Evolutionary conservation across 2,888 invertebrate species (phyloP).

Genomic region (Heterodera filipjevi): DNA sequence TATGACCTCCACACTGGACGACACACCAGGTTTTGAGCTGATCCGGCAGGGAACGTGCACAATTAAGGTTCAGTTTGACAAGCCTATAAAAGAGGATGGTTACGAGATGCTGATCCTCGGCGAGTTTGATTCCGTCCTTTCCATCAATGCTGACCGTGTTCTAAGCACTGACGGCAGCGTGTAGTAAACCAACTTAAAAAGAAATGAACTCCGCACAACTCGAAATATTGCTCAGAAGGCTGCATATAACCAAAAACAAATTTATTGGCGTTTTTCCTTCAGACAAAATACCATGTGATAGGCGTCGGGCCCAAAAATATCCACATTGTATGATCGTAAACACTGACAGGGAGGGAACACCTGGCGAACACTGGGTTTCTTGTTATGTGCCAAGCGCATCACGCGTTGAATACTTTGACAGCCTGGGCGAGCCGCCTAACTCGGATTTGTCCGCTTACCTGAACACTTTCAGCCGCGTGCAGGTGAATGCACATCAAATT

Average conservation of each 20-base stretch:
- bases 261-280: conserved; percentile 17
- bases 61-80: background rate
- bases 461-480: background rate
- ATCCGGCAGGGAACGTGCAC: conserved; percentile 12
- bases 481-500: background rate
- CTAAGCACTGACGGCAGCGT: conserved; percentile 21
- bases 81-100: conserved; percentile 1
- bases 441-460: background rate
- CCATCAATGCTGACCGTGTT: conserved; percentile 23
- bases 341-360: conserved; percentile 5
- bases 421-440: background rate
- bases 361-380: conserved; percentile 17
- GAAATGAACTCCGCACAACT: conserved; percentile 15
- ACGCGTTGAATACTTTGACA: conserved; percentile 11
- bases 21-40: background rate
- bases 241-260: background rate
- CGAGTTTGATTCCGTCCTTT: conserved; percentile 19
- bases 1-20: conserved; percentile 8
- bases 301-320: background rate
- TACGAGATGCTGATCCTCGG: background rate
- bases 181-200: background rate
- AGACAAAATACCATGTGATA: conserved; percentile 1
- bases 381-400: background rate
- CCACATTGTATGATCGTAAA: background rate
- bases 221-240: background rate